phyloP scores from a whole-genome alignment of 1,140 invertebrate genomes.

The Antheraea pernyi region DNA sequence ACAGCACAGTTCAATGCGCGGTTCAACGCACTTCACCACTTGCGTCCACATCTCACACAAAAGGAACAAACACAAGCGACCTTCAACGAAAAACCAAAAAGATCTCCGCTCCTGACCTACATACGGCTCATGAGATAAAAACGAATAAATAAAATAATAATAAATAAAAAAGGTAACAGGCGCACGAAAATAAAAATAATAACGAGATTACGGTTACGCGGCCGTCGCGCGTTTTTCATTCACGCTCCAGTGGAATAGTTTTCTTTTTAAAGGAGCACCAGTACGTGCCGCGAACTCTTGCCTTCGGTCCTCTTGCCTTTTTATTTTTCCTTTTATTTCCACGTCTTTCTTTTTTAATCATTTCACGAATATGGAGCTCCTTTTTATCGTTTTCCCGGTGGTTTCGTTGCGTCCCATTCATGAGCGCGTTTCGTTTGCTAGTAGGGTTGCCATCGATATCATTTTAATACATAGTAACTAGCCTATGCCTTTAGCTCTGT shows the following conservation, averaged over 20 bases:
- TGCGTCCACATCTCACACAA: conserved; percentile 20
- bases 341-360: conserved; percentile 69
- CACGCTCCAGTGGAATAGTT: conserved; percentile 71
- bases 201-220: conserved; percentile 70
- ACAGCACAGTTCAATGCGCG: conserved; percentile 14
- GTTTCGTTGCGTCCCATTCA: conserved; percentile 56
- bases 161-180: conserved; percentile 60
- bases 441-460: conserved; percentile 15
- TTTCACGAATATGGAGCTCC: conserved; percentile 74
- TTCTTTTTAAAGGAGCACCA: conserved; percentile 63
- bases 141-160: conserved; percentile 67
- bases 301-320: conserved; percentile 7
- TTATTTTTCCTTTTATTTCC: conserved; percentile 49
- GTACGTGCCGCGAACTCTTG: conserved; percentile 65
- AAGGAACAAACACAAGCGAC: conserved; percentile 37
- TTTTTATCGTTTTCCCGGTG: conserved; percentile 73
- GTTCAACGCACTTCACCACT: conserved; percentile 25
- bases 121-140: conserved; percentile 62
- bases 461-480: background rate
- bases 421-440: conserved; percentile 22
- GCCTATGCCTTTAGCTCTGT: no score
- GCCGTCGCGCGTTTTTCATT: conserved; percentile 68
- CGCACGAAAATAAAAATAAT: conserved; percentile 69
- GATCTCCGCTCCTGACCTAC: conserved; percentile 66
- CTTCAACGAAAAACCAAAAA: conserved; percentile 59